Conservation (phyloP, 2,113 vertebrate species). For the Strix aluco region DNA sequence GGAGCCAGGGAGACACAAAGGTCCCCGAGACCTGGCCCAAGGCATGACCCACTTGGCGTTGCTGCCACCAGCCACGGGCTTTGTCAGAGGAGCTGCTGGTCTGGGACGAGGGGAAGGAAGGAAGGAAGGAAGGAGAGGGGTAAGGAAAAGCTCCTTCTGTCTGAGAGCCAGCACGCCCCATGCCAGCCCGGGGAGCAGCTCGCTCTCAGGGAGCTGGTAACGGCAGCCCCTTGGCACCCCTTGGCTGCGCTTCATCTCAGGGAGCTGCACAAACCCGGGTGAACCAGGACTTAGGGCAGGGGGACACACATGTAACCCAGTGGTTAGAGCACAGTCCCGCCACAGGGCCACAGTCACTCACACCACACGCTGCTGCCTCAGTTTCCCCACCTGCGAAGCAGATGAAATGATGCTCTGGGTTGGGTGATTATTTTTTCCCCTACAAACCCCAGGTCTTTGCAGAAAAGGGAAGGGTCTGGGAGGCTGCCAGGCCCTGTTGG, state of each 20-base stretch:
- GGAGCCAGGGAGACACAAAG: neutral
- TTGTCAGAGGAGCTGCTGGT: neutral
- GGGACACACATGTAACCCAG: neutral
- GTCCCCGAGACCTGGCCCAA: neutral
- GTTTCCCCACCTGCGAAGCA: neutral
- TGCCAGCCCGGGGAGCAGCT: neutral
- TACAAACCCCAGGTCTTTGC: neutral
- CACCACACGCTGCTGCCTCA: neutral
- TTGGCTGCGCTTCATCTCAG: fast-evolving
- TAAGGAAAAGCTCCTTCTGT: neutral
- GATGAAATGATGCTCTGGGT: neutral
- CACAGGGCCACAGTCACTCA: neutral
- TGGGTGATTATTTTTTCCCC: neutral
- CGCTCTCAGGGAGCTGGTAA: neutral
- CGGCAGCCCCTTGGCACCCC: neutral
- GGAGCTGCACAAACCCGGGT: neutral
- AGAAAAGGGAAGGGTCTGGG: neutral
- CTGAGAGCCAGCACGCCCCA: neutral
- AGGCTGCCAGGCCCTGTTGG: neutral
- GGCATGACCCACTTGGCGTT: neutral
- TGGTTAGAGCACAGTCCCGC: neutral
- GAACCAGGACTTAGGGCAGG: neutral
- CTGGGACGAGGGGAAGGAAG: too few relatives aligned
- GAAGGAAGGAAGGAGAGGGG: too few relatives aligned
- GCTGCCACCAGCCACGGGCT: neutral